Base-by-base conservation (phyloP, 2,888 invertebrate species). In the Limnephilus lunatus region DNA sequence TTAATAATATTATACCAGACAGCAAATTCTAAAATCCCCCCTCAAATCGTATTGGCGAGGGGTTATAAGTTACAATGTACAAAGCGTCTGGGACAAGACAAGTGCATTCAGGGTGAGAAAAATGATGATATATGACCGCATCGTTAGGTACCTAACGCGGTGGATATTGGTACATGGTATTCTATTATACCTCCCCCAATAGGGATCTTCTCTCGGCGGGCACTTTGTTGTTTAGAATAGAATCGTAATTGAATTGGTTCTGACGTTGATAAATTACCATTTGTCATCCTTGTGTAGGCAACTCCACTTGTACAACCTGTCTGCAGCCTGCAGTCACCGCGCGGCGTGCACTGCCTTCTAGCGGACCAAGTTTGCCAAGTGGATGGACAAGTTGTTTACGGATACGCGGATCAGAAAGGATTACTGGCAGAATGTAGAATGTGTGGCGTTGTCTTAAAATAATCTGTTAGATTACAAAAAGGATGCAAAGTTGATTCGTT, bases 201-300 rank as follows among this genome's bases (percentile, higher is more conserved):
- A 31, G 30, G 82, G 31, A 82, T 32, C 82, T 14, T 30, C 82
- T 82, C 31, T 90, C 93, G 92, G 92, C 91, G 92, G 90, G 89
- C 93, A 92, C 93, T 93, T 92, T 92, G 93, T 93, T 93, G 92
- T 92, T 87, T 88, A 81, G 92, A 92, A 90, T 91, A 91, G 92
- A 92, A 93, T 93, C 91, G 93, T 93, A 93, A 93, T 93, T 93
- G 92, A 93, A 93, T 93, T 92, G 93, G 91, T 92, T 91, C 91
- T 93, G 93, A 93, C 93, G 81, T 93, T 93, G 93, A 93, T 92
- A 93, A 92, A 93, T 93, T 93, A 93, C 91, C 93, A 89, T 93
- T 93, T 93, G 93, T 93, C 93, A 93, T 93, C 92, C 92, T 93
- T 88, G 85, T 31, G 85, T 90, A 90, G 92, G 92, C 91, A 92